Evolutionary conservation across 2,888 invertebrate genomes (phyloP), one percentile per base, ranked within the genome.

Genomic region (Conus canariensis): DNA sequence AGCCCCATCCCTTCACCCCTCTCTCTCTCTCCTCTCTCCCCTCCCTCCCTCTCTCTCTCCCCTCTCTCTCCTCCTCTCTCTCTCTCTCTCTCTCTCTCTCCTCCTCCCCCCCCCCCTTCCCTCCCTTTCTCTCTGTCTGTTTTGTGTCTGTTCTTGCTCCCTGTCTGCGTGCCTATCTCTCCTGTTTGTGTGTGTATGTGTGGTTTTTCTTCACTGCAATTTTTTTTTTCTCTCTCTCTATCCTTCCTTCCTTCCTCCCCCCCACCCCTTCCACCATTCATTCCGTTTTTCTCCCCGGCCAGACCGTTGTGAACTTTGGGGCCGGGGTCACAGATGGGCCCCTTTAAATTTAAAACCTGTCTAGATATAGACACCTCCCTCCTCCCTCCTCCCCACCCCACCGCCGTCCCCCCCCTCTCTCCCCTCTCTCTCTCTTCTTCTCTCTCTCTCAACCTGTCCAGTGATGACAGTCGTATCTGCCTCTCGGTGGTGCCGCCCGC

Each of bases 401-500:
- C 70, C 56, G 45, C 70, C 19, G 45, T 6, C 9, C 60, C 8
- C 56, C 56, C 56, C 70, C 56, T 45, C 19, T 45, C n/a, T 70
- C 22, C 90, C 45, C 19, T 45, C 25, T 60, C 10, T 86, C 77
- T n/a, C 58, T 60, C 14, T 88, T 19, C 64, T 30, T 30, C 80
- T 67, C 58, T 45, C 30, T 64, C 88, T 80, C 88, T 64, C 74
- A 70, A 70, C 74, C 59, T 85, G 59, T 56, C 83, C 64, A 8
- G 25, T 74, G 87, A 87, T 87, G 87, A 87, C 87, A 87, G 87
- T 87, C 14, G 87, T 87, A 87, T 87, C 87, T 74, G 56, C 82
- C 56, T 83, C 82, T 83, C 9, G 0, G 82, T 22, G 82, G 56
- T 82, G 45, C 30, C 45, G 82, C 45, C 45, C 64, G 64, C 64